Evolutionary conservation across 1,140 invertebrate species (phyloP), one percentile per base, ranked within the genome.

Genomic region (Aphis gossypii): DNA sequence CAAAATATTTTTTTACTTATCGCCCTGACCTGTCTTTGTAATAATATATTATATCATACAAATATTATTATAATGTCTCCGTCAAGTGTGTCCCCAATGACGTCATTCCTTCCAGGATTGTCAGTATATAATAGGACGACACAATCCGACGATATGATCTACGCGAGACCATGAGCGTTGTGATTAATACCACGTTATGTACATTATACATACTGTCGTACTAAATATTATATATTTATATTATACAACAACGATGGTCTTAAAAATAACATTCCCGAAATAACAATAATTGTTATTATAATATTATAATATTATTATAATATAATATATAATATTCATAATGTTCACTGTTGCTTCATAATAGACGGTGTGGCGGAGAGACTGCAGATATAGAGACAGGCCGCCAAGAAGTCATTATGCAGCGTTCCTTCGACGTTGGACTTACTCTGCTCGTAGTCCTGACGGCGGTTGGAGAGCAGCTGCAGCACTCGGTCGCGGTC

Each of bases 1-100:
- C 35, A 51, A 93, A 83, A n/a, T n/a, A 84, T 48, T 60, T 76
- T n/a, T 92, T 54, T 48, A 83, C 41, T 25, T 56, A 35, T 38
- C 35, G 38, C 54, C 20, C 44, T 20, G 48, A 89, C 87, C 21
- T 38, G n/a, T 25, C 48, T 54, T 54, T 54, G 30, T 76, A 14
- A 76, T 76, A 76, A 76, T 68, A 68, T 20, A 84, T 84, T 44
- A 48, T n/a, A 76, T 18, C 30, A 68, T 14, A 76, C 30, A n/a
- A n/a, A 76, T n/a, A 60, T 60, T 30, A n/a, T 68, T 68, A n/a
- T 76, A n/a, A 76, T 76, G 60, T 5, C 60, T 30, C 60, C 30
- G 30, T 14, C 25, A 14, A n/a, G 30, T 5, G 14, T 14, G 30
- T n/a, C n/a, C 60, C 60, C 60, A n/a, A n/a, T n/a, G 60, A 76